Evolutionary conservation across 2,888 invertebrate genomes (phyloP).

Genomic region (Drosophila helvetica): DNA sequence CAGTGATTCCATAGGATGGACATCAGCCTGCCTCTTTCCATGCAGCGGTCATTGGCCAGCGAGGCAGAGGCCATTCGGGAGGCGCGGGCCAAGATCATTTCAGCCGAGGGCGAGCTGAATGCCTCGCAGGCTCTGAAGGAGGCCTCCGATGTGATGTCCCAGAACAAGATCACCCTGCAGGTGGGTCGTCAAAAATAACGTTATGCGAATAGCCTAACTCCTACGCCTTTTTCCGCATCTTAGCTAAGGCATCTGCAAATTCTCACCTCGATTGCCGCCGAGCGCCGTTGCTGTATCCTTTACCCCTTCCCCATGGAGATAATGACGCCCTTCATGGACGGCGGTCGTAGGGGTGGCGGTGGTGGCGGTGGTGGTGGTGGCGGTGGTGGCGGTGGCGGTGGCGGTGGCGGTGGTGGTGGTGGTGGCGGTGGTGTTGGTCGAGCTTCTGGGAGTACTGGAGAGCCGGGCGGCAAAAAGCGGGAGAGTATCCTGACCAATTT

Average conservation of each 20-base stretch:
- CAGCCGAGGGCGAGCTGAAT: constrained; percentile 74
- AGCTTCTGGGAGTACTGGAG: neutral
- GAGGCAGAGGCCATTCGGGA: constrained; percentile 78
- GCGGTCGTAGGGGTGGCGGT: neutral
- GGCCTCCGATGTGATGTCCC: constrained; percentile 77
- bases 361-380: neutral
- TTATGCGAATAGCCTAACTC: neutral
- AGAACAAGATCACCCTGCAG: constrained; percentile 74
- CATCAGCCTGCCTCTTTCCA: constrained; percentile 61
- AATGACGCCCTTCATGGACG: constrained; percentile 46
- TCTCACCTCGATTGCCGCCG: constrained; percentile 66
- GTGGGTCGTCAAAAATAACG: constrained; percentile 27
- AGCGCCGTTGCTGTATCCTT: constrained; percentile 63
- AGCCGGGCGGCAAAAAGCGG: neutral
- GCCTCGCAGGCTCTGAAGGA: constrained; percentile 72
- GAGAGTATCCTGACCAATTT: constrained; percentile 7
- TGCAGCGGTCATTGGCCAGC: constrained; percentile 75
- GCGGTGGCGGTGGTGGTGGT: neutral
- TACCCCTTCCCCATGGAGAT: constrained; percentile 76
- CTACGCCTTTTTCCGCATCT: too few species aligned
- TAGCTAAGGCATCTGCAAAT: constrained; percentile 76
- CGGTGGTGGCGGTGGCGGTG: neutral
- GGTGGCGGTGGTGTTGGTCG: too few species aligned
- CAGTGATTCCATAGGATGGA: constrained; percentile 62
- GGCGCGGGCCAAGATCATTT: constrained; percentile 78